Base-by-base conservation (phyloP, 2,113 vertebrate genomes). In the Sylvilagus bachmani region DNA sequence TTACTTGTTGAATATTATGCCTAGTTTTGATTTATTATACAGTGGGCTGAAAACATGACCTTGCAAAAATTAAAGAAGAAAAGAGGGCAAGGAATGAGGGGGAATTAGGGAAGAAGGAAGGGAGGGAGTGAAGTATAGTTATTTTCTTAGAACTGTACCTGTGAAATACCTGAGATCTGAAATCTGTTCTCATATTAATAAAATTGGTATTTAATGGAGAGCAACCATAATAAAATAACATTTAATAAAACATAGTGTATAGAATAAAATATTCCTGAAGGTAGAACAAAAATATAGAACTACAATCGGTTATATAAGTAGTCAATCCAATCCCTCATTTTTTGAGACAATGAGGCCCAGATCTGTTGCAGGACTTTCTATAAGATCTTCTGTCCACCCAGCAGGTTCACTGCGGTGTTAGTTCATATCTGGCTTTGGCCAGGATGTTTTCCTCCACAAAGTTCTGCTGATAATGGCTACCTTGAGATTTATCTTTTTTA, bases 201-300 rank as follows among this genome's bases (percentile, higher is more conserved):
- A 44, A 74, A 27, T 49, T 75, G 29, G 49, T 9, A 89, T 91
- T 91, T 93, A 75, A 79, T 84, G 71, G 64, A 95, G 83, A 93
- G 25, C 9, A 89, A 36, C 66, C 84, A 95, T 51, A 94, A 80
- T 89, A 64, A 87, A 96, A 87, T 36, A 86, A 89, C 93, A 67
- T 91, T 89, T 82, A 89, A 89, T 93, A 83, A 96, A 94, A 82
- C 10, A n/a, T 31, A 19, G 27, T 83, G 92, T 61, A 93, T 89
- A 77, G 25, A 75, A 79, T 96, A 77, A 80, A 90, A 74, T 92
- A 61, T 79, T 92, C 38, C 55, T 58, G 33, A 82, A 11, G 17
- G 64, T 49, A 89, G 80, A 53, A 74, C 38, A 89, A 80, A 80
- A 84, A 27, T 36, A 58, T 12, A 81, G 53, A 90, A 13, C 36